Base-by-base conservation (phyloP, 1,140 invertebrate genomes). In the Calycopis cecrops region DNA sequence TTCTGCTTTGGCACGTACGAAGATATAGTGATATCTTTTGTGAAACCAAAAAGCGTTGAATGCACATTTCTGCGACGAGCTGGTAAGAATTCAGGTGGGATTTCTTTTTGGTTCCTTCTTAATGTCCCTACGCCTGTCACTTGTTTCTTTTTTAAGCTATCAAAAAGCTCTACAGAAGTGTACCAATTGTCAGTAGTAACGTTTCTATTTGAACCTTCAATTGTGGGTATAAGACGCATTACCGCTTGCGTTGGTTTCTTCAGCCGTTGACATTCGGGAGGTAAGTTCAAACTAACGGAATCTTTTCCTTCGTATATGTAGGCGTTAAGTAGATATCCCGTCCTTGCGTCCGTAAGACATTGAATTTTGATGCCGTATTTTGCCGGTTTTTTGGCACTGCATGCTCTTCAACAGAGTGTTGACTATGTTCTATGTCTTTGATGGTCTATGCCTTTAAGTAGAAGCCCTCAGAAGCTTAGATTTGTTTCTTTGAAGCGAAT, bases 141-240 rank as follows among this genome's bases (percentile, higher is more conserved):
- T 4, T 28, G 21, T 21, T 21, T 48, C 7, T 48, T 21, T 21
- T 28, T 48, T 21, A 48, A 6, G 17, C 17, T 7, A 48, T 48
- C 21, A 21, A 48, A n/a, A 9, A 48, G 9, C 16, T 48, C 47
- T 1, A 48, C 21, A 28, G 47, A 48, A n/a, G 47, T n/a, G n/a
- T 9, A 48, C 47, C 14, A 48, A 21, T 48, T 48, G n/a, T 48
- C 47, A 9, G 3, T 28, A 9, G 47, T 48, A 48, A 48, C 21
- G n/a, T 48, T 48, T 21, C 47, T 17, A 18, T 48, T 48, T 9
- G 47, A 48, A 21, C 47, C 47, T 21, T 48, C 47, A 11, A 48
- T 18, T 33, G 47, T 9, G 9, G 17, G 17, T 21, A 48, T 48
- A 17, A 48, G 21, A 4, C 16, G 47, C 9, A 48, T 4, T 48